Conservation (phyloP, 2,797 vertebrate species). For the Falco naumanni region DNA sequence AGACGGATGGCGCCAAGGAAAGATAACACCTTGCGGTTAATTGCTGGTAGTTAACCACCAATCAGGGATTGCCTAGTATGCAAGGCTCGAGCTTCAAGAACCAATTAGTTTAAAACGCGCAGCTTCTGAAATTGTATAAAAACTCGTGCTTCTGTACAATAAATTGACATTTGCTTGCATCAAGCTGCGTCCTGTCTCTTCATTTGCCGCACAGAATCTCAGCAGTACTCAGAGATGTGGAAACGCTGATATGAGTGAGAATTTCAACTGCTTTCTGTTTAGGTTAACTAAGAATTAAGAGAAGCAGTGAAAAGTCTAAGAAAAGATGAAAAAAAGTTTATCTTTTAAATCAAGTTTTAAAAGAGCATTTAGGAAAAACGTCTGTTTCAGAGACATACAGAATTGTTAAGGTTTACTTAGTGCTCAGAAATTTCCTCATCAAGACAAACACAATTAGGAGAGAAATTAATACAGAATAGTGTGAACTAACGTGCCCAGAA, state of each 20-base stretch:
- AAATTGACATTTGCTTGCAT: too few relatives aligned
- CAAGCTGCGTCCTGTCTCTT: too few relatives aligned
- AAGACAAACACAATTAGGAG: not conserved
- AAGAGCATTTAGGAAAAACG: not conserved
- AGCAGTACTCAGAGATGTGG: not conserved
- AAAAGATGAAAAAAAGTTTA: not conserved
- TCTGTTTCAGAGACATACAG: not conserved
- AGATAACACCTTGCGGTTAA: too few relatives aligned
- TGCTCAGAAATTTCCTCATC: not conserved
- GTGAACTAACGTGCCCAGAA: not conserved
- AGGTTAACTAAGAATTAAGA: not conserved
- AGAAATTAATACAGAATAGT: not conserved
- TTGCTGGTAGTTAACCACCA: too few relatives aligned
- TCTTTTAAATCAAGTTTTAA: not conserved
- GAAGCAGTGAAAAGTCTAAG: not conserved
- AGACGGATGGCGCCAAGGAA: too few relatives aligned
- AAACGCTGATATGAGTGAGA: not conserved
- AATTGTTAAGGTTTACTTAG: not conserved
- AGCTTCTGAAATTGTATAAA: too few relatives aligned
- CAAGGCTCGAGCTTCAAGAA: too few relatives aligned
- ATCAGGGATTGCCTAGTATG: too few relatives aligned
- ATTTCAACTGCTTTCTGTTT: not conserved
- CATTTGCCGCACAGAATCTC: not conserved
- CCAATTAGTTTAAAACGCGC: too few relatives aligned
- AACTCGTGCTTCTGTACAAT: too few relatives aligned